Evolutionary conservation across 2,113 vertebrate species (phyloP).

Genomic region (Otocyon megalotis): DNA sequence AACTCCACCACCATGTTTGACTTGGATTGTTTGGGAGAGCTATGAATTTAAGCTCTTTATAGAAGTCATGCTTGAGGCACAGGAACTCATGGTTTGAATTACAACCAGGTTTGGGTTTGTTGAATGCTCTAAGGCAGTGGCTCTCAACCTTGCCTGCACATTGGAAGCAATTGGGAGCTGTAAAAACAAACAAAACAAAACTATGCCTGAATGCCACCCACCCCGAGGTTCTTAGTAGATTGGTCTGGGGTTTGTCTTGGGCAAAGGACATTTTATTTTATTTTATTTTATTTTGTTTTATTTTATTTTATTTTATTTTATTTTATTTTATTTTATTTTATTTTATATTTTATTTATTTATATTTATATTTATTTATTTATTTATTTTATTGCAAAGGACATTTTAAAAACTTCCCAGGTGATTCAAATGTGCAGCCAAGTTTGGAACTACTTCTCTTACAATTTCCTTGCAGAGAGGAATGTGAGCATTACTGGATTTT

Average conservation of each 20-base stretch:
- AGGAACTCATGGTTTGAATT: background rate
- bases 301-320: too few species aligned
- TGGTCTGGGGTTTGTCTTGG: background rate
- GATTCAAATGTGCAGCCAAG: background rate
- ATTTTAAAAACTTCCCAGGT: background rate
- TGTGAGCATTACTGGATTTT: background rate
- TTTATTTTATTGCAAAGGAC: background rate
- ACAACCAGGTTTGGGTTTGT: background rate
- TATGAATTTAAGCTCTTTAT: background rate
- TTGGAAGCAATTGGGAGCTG: rapidly evolving
- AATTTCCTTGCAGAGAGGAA: background rate
- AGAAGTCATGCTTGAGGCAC: background rate
- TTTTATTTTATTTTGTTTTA: too few species aligned
- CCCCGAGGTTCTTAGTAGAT: background rate
- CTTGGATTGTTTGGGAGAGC: background rate
- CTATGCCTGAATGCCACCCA: background rate
- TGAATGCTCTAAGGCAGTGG: rapidly evolving
- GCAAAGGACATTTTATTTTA: background rate
- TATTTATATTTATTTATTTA: too few species aligned
- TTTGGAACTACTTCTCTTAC: background rate
- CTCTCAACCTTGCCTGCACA: background rate
- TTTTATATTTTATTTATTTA: too few species aligned
- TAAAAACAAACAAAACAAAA: background rate
- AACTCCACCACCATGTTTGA: background rate
- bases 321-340: too few species aligned